Base-by-base conservation (phyloP, 1,140 invertebrate species). In the Panagrolaimus sp. region DNA sequence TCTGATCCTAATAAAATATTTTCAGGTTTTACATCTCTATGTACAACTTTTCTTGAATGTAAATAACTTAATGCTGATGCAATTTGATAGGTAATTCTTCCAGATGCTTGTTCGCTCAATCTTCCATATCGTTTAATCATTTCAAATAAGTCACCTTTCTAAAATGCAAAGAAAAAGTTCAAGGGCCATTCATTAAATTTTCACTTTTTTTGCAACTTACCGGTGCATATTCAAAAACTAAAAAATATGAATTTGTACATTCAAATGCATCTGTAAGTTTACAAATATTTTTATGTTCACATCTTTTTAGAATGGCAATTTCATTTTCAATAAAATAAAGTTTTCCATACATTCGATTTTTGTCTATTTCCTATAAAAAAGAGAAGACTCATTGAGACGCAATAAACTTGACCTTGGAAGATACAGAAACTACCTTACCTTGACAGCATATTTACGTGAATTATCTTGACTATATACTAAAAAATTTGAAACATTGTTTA, bases 11-110 rank as follows among this genome's bases (percentile, higher is more conserved):
- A 82, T 73, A 86, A 71, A 44, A 86, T 75, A 70, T 86, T 86
- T 71, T 86, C 85, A 9, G 84, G 84, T 67, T 86, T 86, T 20
- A 86, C 75, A 71, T 86, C 85, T 48, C 85, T 72, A 71, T 86
- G 85, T 5, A 85, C 84, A 48, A 86, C 84, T 61, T 78, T 67
- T 20, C 81, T 66, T 11, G 75, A 75, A 70, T 86, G 85, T 7
- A 86, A 79, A 72, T 85, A 84, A 57, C 81, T 74, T 3, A 86
- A 72, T n/a, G 84, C 85, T 62, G 80, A 81, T n/a, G 79, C 72
- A 25, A 78, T 67, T 70, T 75, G 74, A 48, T 65, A 74, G 11
- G 72, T 78, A n/a, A 75, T 74, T 25, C 63, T 68, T 13, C 77
- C 74, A 61, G 27, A 70, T 11, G 64, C 57, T 1, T 53, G 42